These are phyloP conservation scores for Microctenopoma lineatum DNA, from an alignment of 2,797 vertebrate genomes.

Conservation along the genomic window DNA sequence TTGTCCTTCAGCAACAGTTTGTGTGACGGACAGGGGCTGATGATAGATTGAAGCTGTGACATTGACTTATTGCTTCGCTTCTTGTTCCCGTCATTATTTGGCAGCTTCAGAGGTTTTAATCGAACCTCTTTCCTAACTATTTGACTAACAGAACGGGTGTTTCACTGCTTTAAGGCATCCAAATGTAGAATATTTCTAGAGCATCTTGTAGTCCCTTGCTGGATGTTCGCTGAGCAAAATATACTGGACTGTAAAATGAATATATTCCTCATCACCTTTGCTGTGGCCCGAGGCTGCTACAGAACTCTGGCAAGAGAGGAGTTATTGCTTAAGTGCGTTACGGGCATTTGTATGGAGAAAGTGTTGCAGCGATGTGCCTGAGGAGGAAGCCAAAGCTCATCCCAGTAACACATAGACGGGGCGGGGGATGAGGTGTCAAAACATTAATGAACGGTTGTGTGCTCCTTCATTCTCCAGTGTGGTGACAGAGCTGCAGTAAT, in stretches of 20 bases:
- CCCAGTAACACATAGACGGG: constrained; percentile 23
- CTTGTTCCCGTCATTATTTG: not conserved
- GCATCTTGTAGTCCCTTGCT: constrained; percentile 27
- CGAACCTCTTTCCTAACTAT: not conserved
- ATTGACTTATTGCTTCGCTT: not conserved
- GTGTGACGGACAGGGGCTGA: not conserved
- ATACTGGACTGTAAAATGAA: constrained; percentile 57
- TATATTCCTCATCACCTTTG: constrained; percentile 50
- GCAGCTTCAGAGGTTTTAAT: not conserved
- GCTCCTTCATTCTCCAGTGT: constrained; percentile 25
- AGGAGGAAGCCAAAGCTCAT: constrained; percentile 49
- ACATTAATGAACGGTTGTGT: constrained; percentile 53
- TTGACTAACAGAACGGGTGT: constrained; percentile 13
- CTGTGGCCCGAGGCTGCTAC: constrained; percentile 49
- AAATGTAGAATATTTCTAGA: constrained; percentile 39
- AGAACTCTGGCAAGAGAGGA: constrained; percentile 44
- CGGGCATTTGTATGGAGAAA: constrained; percentile 52
- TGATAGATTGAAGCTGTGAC: not conserved
- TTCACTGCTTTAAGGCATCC: constrained; percentile 25
- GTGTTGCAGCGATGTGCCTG: constrained; percentile 39
- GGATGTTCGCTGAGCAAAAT: constrained; percentile 46
- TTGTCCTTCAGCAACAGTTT: not conserved
- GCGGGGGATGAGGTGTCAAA: constrained; percentile 44
- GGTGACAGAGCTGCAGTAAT: constrained; percentile 44
- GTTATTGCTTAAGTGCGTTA: constrained; percentile 56